Evolutionary conservation across 2,113 vertebrate species (phyloP), one percentile per base, ranked within the genome.

Genomic region (Podarcis raffonei): DNA sequence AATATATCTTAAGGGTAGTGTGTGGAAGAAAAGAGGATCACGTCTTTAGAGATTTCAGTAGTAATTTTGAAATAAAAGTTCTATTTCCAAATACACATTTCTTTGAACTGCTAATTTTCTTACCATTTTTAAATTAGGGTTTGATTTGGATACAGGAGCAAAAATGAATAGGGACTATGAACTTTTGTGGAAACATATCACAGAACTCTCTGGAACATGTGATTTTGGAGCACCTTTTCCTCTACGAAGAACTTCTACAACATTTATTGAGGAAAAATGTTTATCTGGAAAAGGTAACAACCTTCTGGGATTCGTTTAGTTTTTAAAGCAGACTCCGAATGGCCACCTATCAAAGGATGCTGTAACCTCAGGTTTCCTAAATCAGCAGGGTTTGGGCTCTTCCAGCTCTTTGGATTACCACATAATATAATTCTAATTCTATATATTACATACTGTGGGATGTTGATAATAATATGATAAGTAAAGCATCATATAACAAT

Each of bases 111-210:
- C 75, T 65, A 65, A 83, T 37, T 1, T 77, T 77, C 15, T 27
- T 7, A 12, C 3, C 39, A 15, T 74, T 22, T 75, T 18, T 18
- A 23, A 65, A 3, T 30, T 85, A 85, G 84, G 7, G 57, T 77
- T 85, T 85, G 84, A 85, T 85, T 65, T 85, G 20, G 32, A 77
- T 65, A 30, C 62, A 39, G 84, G 84, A 85, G 25, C 13, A 76
- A 65, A 65, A 77, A 42, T 85, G 4, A 30, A 65, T 65, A 65
- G 72, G 65, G 72, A 85, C 37, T 85, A 76, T 76, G 57, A 85
- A 20, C 23, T 39, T 77, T 22, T 85, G 72, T 85, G 84, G 84
- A 65, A 39, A 65, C 72, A 42, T 65, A 77, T 85, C 23, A 65
- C 25, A 77, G 74, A 23, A 77, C 16, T 77, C 9, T 77, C 57